Conservation (phyloP, 1,140 invertebrate species). For the Eumeta japonica region DNA sequence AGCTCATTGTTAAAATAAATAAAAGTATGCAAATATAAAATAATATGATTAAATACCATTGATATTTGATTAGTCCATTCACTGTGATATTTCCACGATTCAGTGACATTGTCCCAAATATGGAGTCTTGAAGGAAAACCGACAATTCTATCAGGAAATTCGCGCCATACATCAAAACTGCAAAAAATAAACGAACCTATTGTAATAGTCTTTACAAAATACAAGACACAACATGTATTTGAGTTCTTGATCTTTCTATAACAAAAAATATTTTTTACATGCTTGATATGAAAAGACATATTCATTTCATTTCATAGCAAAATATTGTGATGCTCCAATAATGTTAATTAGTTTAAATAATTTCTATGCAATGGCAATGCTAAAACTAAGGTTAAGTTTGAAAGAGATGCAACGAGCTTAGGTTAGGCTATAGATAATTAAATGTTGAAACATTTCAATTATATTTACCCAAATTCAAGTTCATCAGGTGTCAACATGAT, state of each 20-base stretch:
- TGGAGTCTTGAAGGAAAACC: slow-evolving; percentile 89
- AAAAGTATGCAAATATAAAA: too few relatives aligned
- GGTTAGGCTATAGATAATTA: not conserved
- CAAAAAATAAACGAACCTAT: slow-evolving; percentile 11
- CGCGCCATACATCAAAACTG: slow-evolving; percentile 82
- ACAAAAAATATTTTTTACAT: too few relatives aligned
- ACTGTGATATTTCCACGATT: slow-evolving; percentile 86
- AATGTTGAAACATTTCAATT: too few relatives aligned
- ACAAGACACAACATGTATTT: not conserved
- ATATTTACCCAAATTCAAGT: slow-evolving; percentile 87
- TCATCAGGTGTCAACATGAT: slow-evolving; percentile 92
- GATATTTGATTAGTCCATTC: slow-evolving; percentile 95
- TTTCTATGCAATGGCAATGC: too few relatives aligned
- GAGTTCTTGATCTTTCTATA: too few relatives aligned
- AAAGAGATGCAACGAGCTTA: not conserved
- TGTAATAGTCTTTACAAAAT: not conserved
- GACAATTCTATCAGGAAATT: slow-evolving; percentile 90
- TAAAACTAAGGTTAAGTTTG: not conserved
- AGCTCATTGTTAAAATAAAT: too few relatives aligned
- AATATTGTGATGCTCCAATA: too few relatives aligned
- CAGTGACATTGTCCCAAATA: slow-evolving; percentile 82
- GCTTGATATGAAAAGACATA: too few relatives aligned
- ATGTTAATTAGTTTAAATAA: too few relatives aligned
- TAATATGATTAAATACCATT: too few relatives aligned
- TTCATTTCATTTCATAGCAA: too few relatives aligned